Percentiles rank a stretch among this genome's conserved stretches.
Conservation (phyloP, 2,113 vertebrate species). For the Taurulus bubalis region DNA sequence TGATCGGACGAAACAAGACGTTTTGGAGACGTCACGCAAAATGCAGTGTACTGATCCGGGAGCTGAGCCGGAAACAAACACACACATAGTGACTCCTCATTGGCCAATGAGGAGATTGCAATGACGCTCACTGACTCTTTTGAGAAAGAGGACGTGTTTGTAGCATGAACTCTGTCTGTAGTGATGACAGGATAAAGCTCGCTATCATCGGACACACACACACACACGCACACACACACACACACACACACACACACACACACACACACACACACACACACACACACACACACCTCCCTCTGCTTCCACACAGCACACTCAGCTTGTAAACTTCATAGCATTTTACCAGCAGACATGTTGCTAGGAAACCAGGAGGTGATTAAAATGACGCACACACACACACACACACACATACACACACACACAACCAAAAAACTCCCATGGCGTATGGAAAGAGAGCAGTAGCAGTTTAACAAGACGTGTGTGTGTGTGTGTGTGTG, state of each 20-base stretch:
- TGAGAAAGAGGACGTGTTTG: slow-evolving; percentile 23
- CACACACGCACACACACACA: too few species aligned
- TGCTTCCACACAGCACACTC: slow-evolving; percentile 4
- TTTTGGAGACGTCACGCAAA: background rate
- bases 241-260: too few species aligned
- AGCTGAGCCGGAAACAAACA: background rate
- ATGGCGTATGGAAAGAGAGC: too few species aligned
- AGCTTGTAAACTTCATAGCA: slow-evolving; percentile 66
- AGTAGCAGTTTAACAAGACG: too few species aligned
- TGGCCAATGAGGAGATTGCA: background rate
- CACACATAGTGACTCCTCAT: too few species aligned
- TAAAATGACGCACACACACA: slow-evolving; percentile 46
- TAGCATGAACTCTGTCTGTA: slow-evolving; percentile 17
- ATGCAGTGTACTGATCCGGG: background rate
- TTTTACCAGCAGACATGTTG: slow-evolving; percentile 65
- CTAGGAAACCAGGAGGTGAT: slow-evolving; percentile 70
- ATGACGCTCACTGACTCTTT: background rate
- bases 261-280: too few species aligned
- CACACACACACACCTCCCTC: slow-evolving; percentile 7
- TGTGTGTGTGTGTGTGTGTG: slow-evolving; percentile 24
- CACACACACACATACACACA: slow-evolving; percentile 21
- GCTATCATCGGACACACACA: too few species aligned
- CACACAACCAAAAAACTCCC: too few species aligned
- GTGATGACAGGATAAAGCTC: slow-evolving; percentile 35
- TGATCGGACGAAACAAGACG: background rate